These are phyloP conservation scores for Augiades crinisus DNA, from an alignment of 2,888 invertebrate species.

Conservation along the genomic window DNA sequence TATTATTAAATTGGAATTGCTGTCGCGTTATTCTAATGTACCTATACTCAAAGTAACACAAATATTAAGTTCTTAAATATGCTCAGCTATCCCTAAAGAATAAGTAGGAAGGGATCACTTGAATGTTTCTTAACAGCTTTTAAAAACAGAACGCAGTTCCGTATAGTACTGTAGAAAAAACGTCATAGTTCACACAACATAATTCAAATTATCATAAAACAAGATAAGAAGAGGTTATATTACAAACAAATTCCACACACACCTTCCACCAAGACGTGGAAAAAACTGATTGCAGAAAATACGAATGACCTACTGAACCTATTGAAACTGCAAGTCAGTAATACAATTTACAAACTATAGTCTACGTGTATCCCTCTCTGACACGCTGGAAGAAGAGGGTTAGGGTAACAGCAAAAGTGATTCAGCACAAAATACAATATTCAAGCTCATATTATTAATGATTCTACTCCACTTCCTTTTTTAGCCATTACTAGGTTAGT, in stretches of 20 bases:
- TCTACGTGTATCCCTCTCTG: neutral
- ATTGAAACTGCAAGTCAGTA: constrained; percentile 25
- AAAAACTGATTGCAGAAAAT: constrained; percentile 12
- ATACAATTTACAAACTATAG: constrained; percentile 20
- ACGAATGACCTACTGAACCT: constrained; percentile 20
- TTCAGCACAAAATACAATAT: constrained; percentile 4
- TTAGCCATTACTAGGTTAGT: neutral
- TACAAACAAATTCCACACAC: neutral
- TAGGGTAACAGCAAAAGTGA: constrained; percentile 6
- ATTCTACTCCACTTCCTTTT: no score
- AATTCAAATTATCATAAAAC: no score
- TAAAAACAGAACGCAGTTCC: no score
- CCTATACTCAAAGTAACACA: no score
- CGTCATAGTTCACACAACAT: no score
- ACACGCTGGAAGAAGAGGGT: neutral
- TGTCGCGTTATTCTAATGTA: no score
- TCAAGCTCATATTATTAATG: neutral
- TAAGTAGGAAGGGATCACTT: no score
- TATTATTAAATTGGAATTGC: no score
- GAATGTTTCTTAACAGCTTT: no score
- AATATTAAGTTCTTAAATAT: no score
- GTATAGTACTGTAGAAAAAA: no score
- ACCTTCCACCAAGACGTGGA: constrained; percentile 1
- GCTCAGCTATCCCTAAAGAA: no score
- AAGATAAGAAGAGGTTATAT: neutral